These are phyloP conservation scores for Bovichtus variegatus DNA, from an alignment of 2,797 vertebrate genomes.

Conservation along the genomic window DNA sequence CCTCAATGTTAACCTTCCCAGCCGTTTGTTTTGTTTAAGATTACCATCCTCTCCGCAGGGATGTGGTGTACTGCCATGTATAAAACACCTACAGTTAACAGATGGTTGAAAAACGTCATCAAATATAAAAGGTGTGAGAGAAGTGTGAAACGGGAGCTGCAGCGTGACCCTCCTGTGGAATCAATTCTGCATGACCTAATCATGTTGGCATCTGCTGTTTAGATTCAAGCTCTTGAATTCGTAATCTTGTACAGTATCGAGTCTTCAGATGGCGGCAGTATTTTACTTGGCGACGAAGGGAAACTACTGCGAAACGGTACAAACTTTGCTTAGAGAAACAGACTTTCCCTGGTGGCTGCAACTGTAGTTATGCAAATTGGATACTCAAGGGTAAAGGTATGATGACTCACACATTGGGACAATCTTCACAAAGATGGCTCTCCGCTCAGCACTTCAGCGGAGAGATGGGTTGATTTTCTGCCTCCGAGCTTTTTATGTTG, in stretches of 20 bases:
- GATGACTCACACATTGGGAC: conserved; percentile 64
- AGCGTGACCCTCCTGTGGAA: conserved; percentile 30
- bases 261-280: conserved; percentile 12
- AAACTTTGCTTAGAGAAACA: conserved; percentile 38
- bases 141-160: conserved; percentile 46
- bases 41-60: conserved; percentile 7
- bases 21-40: conserved; percentile 1
- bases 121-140: conserved; percentile 34
- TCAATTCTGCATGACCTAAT: conserved; percentile 47
- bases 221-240: conserved; percentile 38
- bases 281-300: conserved; percentile 46
- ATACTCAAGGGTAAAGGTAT: conserved; percentile 50
- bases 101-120: conserved; percentile 58
- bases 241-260: conserved; percentile 36
- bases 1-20: conserved; percentile 28
- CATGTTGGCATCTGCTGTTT: conserved; percentile 42
- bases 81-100: conserved; percentile 58
- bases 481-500: conserved; percentile 47
- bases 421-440: conserved; percentile 50
- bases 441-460: conserved; percentile 41
- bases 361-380: conserved; percentile 63
- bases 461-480: conserved; percentile 59
- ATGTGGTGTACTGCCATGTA: not conserved
- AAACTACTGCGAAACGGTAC: conserved; percentile 32
- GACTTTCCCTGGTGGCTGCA: conserved; percentile 54